phyloP scores from a whole-genome alignment of 2,113 vertebrate genomes.

The Hippopotamus amphibius region DNA sequence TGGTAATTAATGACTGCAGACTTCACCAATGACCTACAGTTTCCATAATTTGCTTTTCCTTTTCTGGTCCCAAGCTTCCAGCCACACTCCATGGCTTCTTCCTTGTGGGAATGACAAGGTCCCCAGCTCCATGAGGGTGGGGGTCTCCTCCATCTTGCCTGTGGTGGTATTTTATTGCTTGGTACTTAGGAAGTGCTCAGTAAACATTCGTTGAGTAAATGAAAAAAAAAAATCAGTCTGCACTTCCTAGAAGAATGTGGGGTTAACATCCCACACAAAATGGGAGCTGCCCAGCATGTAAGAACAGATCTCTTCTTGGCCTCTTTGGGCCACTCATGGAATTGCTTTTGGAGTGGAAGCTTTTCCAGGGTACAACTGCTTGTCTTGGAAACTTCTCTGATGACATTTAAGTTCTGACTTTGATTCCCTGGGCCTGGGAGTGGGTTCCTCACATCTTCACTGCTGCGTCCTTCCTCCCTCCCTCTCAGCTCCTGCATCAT shows the following conservation, averaged over 20 bases:
- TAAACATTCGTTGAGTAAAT: neutral
- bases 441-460: accelerated
- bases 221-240: neutral
- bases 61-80: neutral
- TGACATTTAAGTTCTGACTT: neutral
- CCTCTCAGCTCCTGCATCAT: neutral
- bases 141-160: neutral
- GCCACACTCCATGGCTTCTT: neutral
- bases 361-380: accelerated
- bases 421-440: neutral
- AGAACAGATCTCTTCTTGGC: neutral
- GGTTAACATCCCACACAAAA: neutral
- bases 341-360: neutral
- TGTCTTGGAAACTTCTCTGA: neutral
- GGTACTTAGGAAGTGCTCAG: neutral
- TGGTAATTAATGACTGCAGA: neutral
- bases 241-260: conserved; percentile 55
- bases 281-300: neutral
- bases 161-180: too few species aligned
- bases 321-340: neutral
- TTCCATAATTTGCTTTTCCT: neutral
- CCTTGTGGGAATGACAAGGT: too few species aligned
- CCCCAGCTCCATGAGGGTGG: neutral
- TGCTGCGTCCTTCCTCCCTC: neutral
- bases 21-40: neutral